Conservation (phyloP, 2,113 vertebrate species). For the Anarrhichthys ocellatus region DNA sequence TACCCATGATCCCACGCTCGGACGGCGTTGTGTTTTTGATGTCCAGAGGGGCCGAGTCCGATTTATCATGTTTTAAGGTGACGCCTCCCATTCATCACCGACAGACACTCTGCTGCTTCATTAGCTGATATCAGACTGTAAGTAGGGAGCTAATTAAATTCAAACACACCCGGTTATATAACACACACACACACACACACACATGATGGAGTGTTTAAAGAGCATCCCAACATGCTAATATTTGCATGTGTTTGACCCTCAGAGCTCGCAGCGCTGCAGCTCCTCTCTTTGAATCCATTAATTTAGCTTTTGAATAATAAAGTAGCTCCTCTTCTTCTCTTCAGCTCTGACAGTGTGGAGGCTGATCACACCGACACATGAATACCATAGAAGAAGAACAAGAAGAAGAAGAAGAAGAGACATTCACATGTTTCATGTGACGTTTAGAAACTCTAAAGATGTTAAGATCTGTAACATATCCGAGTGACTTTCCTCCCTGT, state of each 20-base stretch:
- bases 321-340: slow-evolving; percentile 8
- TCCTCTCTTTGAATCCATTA: slow-evolving; percentile 59
- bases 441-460: neutral
- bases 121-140: slow-evolving; percentile 60
- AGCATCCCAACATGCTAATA: slow-evolving; percentile 67
- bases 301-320: slow-evolving; percentile 63
- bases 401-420: neutral
- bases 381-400: neutral
- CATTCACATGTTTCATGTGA: neutral
- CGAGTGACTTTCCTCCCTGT: neutral
- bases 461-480: neutral
- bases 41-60: slow-evolving; percentile 59
- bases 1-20: slow-evolving; percentile 58
- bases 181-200: neutral
- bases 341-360: neutral
- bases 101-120: slow-evolving; percentile 65
- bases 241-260: slow-evolving; percentile 71
- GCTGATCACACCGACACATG: neutral
- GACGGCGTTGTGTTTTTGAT: slow-evolving; percentile 51
- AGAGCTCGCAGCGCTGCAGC: slow-evolving; percentile 9
- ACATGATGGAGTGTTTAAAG: slow-evolving; percentile 41
- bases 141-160: slow-evolving; percentile 70
- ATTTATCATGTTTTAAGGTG: slow-evolving; percentile 76
- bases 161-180: slow-evolving; percentile 42
- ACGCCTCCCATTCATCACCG: slow-evolving; percentile 72